Base-by-base conservation (phyloP, 2,888 invertebrate genomes). In the Chrysomela aeneicollis region DNA sequence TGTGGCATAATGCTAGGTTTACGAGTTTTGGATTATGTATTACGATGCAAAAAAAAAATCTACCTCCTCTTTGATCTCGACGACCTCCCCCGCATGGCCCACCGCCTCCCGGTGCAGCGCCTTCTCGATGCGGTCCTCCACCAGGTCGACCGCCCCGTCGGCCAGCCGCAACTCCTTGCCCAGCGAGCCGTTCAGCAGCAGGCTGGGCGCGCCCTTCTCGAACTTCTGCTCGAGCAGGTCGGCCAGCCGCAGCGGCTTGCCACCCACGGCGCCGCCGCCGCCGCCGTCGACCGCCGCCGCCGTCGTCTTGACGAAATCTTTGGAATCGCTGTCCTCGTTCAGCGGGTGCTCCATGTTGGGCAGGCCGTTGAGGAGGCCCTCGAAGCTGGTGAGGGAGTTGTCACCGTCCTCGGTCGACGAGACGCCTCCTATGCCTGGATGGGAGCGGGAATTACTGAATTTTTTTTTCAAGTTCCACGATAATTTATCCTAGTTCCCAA, bases 141-240 rank as follows among this genome's bases (percentile, higher is more conserved):
- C 86, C 54, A 89, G 78, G 78, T 88, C 88, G 66, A 88, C 78
- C 8, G 68, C 63, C 73, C 86, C 78, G 78, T 88, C 88, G 66
- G 88, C 78, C 8, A 67, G 62, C 73, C 86, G 83, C 63, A 86
- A 76, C 72, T 87, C 88, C 74, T 86, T 86, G 4, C 84, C 84
- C 30, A 69, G 50, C 8, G 54, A 58, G 3, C 89, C 89, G 75
- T 89, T 89, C 73, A 87, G 76, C 47, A 87, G n/a, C n/a, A n/a
- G n/a, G n/a, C n/a, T 81, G 0, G 86, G 85, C 1, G 85, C 84
- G 59, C 87, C 87, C 63, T 87, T 87, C 53, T 88, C 87, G 10
- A 88, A 85, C 79, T 92, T 93, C 76, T 92, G 90, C 78, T 95
- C 94, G 2, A 95, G 83, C 57, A 94, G 82, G 79, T 94, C 94